Evolutionary conservation across 2,797 vertebrate species (phyloP).

Genomic region (Hydrophis major): DNA sequence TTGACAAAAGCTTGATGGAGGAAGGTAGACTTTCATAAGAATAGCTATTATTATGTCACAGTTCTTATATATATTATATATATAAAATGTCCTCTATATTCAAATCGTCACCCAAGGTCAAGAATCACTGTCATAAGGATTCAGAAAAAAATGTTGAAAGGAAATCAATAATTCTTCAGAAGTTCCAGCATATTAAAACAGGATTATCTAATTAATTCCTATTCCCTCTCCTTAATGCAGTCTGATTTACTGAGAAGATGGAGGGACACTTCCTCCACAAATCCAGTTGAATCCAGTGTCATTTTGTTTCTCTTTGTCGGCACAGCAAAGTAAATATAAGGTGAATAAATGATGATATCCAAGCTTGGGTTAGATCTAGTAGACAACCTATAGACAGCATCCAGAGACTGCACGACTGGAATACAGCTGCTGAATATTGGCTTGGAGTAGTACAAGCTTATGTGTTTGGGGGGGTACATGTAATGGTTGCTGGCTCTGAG

Average conservation of each 20-base stretch:
- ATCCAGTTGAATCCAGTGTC: background rate
- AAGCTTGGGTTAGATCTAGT: background rate
- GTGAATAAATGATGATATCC: background rate
- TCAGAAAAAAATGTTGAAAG: background rate
- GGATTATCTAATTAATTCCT: background rate
- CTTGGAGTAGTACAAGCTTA: background rate
- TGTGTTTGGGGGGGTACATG: background rate
- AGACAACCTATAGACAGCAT: background rate
- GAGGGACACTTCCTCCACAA: background rate
- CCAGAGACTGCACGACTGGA: background rate
- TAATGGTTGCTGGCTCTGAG: background rate
- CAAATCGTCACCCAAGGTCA: background rate
- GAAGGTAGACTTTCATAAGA: background rate
- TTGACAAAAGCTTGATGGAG: background rate
- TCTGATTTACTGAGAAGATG: background rate
- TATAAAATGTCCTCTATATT: background rate
- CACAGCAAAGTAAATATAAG: background rate
- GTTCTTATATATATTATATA: background rate
- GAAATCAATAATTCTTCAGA: background rate
- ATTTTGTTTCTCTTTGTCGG: background rate
- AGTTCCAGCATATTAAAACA: background rate
- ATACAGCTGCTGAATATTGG: background rate
- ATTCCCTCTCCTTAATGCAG: background rate
- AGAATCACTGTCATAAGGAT: background rate
- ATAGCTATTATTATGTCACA: background rate